phyloP scores from a whole-genome alignment of 2,797 vertebrate genomes.

The Urocyon cinereoargenteus region DNA sequence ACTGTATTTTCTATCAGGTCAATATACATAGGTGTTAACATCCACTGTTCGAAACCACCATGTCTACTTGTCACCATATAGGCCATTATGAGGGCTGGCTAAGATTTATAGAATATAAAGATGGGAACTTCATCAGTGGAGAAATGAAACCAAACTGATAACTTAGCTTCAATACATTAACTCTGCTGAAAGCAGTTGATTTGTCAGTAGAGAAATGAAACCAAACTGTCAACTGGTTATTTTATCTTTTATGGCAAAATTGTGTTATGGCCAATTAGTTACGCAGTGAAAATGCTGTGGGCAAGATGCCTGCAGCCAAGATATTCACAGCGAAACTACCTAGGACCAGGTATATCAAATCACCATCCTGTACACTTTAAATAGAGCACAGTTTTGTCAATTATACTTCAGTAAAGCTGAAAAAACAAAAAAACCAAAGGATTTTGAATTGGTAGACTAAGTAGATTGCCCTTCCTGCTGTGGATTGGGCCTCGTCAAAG shows the following conservation, averaged over 20 bases:
- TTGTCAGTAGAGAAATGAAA: background rate
- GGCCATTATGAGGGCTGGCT: background rate
- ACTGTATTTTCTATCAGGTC: background rate
- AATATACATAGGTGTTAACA: background rate
- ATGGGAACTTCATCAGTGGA: background rate
- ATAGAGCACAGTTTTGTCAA: background rate
- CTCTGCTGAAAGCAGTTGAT: background rate
- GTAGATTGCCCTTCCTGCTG: background rate
- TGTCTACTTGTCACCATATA: background rate
- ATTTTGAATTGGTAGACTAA: background rate
- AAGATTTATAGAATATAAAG: background rate
- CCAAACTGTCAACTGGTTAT: background rate
- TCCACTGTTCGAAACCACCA: background rate
- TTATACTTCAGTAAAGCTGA: background rate
- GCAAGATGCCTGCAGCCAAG: background rate
- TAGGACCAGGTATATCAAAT: background rate
- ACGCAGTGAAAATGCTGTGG: no score
- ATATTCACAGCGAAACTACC: background rate
- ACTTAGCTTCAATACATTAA: background rate
- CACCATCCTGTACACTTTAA: background rate
- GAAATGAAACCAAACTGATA: background rate
- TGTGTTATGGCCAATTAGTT: background rate
- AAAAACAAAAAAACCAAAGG: background rate
- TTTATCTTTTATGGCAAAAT: background rate
- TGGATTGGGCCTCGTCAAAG: background rate